Evolutionary conservation across 1,140 invertebrate genomes (phyloP), one percentile per base, ranked within the genome.

Genomic region (Carposina sasakii): DNA sequence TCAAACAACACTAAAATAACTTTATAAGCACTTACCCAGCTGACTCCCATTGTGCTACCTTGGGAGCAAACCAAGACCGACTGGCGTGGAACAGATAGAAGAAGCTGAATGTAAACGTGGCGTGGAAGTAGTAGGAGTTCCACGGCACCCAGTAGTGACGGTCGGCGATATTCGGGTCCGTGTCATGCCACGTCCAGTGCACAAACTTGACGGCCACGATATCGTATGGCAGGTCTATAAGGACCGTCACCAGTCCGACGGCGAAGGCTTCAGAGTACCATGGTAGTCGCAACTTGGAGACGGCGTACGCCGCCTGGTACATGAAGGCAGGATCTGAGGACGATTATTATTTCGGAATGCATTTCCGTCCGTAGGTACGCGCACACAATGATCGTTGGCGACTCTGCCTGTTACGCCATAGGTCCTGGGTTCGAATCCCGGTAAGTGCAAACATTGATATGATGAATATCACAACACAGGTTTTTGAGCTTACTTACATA

Each of bases 131-230:
- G 73, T 93, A 94, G 0, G 92, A 94, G 60, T 91, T 94, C 88
- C 88, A 90, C 1, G 89, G 89, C 0, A 94, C 92, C 89, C 90
- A 92, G 76, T 94, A 94, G 72, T 92, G 90, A 17, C 92, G 86
- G 63, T 95, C 93, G 42, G 64, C 88, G 50, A 95, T 91, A 71
- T 94, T 94, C 2, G 93, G 92, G 76, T 94, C 93, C 0, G 93
- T 94, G 68, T 94, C 93, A 68, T 95, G 93, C 93, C 93, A 95
- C 0, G 91, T 93, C 93, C 93, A 95, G 78, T 93, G 93, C 1
- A 94, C 71, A 63, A 93, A 91, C 69, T 94, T 93, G 0, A 95
- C 90, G 1, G 90, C 88, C 45, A 93, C 89, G 23, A 95, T 93
- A 63, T 95, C 93, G 67, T 93, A 95, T 0, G 93, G 93, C 30